Evolutionary conservation across 2,113 vertebrate genomes (phyloP).

Genomic region (Tetrao urogallus): DNA sequence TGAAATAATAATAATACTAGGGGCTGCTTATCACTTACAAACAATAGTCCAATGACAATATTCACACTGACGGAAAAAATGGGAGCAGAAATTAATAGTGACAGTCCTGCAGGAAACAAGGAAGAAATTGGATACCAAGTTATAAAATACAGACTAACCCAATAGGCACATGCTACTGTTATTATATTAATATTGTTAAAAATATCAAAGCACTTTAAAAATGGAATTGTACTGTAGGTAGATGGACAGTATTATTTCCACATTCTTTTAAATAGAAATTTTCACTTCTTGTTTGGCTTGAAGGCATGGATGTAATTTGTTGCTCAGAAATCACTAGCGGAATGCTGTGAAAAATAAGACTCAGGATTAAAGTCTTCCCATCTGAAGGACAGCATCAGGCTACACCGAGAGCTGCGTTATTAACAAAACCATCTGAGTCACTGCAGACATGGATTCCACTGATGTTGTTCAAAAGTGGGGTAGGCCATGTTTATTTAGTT

Average conservation of each 20-base stretch:
- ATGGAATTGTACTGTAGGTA: slow-evolving; percentile 74
- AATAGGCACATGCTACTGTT: slow-evolving; percentile 80
- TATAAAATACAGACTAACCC: slow-evolving; percentile 83
- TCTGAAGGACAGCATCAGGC: slow-evolving; percentile 53
- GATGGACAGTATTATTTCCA: slow-evolving; percentile 69
- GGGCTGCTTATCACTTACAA: slow-evolving; percentile 74
- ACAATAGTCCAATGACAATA: slow-evolving; percentile 79
- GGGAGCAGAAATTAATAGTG: slow-evolving; percentile 80
- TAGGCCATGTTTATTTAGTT: slow-evolving; percentile 24
- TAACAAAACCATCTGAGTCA: slow-evolving; percentile 49
- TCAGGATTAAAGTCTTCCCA: slow-evolving; percentile 47
- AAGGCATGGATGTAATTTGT: slow-evolving; percentile 66
- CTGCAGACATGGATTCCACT: slow-evolving; percentile 33
- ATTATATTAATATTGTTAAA: slow-evolving; percentile 86
- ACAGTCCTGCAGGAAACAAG: slow-evolving; percentile 82
- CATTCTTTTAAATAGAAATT: slow-evolving; percentile 71
- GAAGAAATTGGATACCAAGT: slow-evolving; percentile 81
- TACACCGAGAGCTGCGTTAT: slow-evolving; percentile 2
- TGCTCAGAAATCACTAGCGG: slow-evolving; percentile 42
- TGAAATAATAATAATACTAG: slow-evolving; percentile 76
- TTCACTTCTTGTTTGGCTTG: slow-evolving; percentile 68
- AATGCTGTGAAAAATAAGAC: slow-evolving; percentile 63
- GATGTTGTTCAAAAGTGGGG: slow-evolving; percentile 25
- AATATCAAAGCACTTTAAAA: slow-evolving; percentile 79
- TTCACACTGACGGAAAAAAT: slow-evolving; percentile 79